phyloP scores from a whole-genome alignment of 1,140 invertebrate species.

The Drosophila micromelanica region DNA sequence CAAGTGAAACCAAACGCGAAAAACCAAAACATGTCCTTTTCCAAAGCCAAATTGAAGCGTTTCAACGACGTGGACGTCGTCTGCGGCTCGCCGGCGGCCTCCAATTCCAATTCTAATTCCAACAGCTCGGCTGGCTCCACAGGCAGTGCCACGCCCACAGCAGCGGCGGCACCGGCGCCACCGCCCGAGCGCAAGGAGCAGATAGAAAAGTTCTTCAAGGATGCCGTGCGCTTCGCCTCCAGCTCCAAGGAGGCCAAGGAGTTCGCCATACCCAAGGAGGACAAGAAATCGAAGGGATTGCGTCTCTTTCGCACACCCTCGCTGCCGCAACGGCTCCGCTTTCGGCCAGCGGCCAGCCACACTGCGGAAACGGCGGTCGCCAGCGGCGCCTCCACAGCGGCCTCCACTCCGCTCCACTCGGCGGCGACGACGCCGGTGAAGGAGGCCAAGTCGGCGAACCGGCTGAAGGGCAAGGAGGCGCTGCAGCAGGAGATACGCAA shows the following conservation, averaged over 20 bases:
- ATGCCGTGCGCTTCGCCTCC: conserved; percentile 74
- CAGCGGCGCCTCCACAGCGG: conserved; percentile 64
- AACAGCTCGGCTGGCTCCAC: conserved; percentile 64
- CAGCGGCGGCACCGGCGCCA: conserved; percentile 31
- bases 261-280: conserved; percentile 81
- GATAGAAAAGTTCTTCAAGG: conserved; percentile 84
- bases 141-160: conserved; percentile 63
- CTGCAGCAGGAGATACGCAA: conserved; percentile 79
- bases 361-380: conserved; percentile 29
- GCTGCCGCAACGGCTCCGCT: conserved; percentile 79
- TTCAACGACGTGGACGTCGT: conserved; percentile 82
- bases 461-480: conserved; percentile 82
- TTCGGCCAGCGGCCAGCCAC: conserved; percentile 71
- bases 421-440: conserved; percentile 76
- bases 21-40: conserved; percentile 71
- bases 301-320: conserved; percentile 80
- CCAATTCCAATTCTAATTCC: conserved; percentile 41
- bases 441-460: conserved; percentile 73
- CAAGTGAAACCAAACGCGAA: conserved; percentile 10
- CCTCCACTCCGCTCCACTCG: conserved; percentile 76
- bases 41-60: conserved; percentile 83
- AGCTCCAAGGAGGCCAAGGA: conserved; percentile 80
- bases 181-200: conserved; percentile 78
- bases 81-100: conserved; percentile 67
- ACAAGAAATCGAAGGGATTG: conserved; percentile 79